Percentiles rank a stretch among this genome's conserved stretches.
Evolutionary conservation across 2,113 vertebrate genomes (phyloP).

Genomic region (Hiodon alosoides): DNA sequence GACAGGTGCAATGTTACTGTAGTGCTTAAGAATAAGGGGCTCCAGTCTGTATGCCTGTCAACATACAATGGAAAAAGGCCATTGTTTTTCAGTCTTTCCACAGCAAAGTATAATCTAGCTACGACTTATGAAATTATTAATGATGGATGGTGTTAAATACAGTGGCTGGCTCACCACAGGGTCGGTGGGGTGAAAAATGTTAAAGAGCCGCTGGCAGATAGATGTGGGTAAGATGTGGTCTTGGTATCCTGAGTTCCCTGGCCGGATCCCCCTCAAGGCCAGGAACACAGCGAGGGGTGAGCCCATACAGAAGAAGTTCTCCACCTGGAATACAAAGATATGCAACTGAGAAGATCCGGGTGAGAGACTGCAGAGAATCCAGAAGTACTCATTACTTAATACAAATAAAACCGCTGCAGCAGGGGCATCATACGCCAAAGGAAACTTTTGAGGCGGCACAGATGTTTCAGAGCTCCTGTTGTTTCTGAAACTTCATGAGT

Average conservation of each 20-base stretch:
- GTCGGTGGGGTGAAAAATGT: constrained; percentile 96
- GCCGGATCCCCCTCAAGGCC: constrained; percentile 88
- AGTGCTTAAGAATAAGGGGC: constrained; percentile 91
- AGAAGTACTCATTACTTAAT: background rate
- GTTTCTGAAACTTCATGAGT: no score
- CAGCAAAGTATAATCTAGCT: background rate
- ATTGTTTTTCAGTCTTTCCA: no score
- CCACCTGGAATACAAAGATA: constrained; percentile 67
- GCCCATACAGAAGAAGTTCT: constrained; percentile 99
- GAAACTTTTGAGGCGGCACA: no score
- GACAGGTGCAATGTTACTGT: constrained; percentile 88
- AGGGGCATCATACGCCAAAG: no score
- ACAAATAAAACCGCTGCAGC: background rate
- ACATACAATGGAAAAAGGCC: constrained; percentile 7
- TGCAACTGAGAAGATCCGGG: constrained; percentile 2
- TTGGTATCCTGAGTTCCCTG: constrained; percentile 81
- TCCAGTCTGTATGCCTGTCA: constrained; percentile 90
- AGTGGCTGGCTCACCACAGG: constrained; percentile 81
- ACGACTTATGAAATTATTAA: background rate
- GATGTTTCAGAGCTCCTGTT: no score
- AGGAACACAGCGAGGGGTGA: constrained; percentile 93
- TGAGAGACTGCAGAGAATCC: background rate
- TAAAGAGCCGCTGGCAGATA: constrained; percentile 85
- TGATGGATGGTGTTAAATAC: background rate
- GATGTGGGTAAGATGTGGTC: constrained; percentile 89